Base-by-base conservation (phyloP, 2,113 vertebrate genomes). In the Amia ocellicauda region DNA sequence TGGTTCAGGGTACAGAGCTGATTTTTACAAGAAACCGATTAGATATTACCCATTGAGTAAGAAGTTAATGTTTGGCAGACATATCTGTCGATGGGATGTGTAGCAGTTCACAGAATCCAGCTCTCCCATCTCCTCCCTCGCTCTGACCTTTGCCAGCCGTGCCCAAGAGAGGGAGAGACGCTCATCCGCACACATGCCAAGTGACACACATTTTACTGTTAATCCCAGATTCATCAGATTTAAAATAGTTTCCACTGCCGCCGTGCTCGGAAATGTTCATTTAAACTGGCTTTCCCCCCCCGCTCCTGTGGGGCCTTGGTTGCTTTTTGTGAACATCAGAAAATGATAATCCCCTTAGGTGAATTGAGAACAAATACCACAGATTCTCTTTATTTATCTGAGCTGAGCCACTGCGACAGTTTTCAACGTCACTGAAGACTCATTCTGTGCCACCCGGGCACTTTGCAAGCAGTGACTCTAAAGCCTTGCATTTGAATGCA, bases 71-170 rank as follows among this genome's bases (percentile, higher is more conserved):
- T 29, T 60, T 67, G 50, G 9, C 58, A 42, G 58, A 51, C 14
- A 23, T 3, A 36, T 64, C 53, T 36, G 16, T 58, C 13, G 20
- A 4, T 3, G 20, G 11, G 28, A 20, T 23, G 20, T 40, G 47
- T 4, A 53, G 20, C 16, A 36, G 3, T 53, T 53, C 51, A 53
- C 51, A 22, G 51, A 26, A 53, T 26, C 3, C 20, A 22, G 17
- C 20, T 26, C 51, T 22, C 3, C 14, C 8, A 20, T 7, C 3
- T 53, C 7, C 20, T 53, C n/a, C 23, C 23, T 13, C 3, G 23
- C 24, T 4, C 51, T 75, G 78, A 69, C 79, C 63, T 66, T 55
- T 29, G 42, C 31, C 19, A 41, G 60, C 16, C 22, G 17, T 51
- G n/a, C 22, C 64, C 62, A 3, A 55, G 49, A 41, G 66, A 59